Evolutionary conservation across 2,113 vertebrate genomes (phyloP), one percentile per base, ranked within the genome.

Genomic region (Calcarius ornatus): DNA sequence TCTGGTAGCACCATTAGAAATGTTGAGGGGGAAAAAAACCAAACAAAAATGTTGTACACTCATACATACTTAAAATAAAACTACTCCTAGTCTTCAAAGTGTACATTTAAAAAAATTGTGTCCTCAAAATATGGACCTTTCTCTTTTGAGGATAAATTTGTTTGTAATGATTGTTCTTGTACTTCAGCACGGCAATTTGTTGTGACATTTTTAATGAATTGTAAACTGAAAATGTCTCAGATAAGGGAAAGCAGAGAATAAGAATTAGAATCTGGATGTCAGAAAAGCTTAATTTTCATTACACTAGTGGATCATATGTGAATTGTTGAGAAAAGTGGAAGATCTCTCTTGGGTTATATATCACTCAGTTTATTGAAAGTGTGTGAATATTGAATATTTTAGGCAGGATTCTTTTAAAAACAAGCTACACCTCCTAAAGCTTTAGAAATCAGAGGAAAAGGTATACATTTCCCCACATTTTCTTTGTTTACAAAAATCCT

Each of bases 121-220:
- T 25, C 65, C 38, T 92, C 24, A 40, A 71, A 94, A 95, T 61
- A n/a, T 7, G 10, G 50, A 53, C 48, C 15, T 66, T 40, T 50
- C 10, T 70, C 27, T 89, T 93, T 77, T 57, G 50, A 89, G 50
- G 40, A 69, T 22, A 79, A 90, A 89, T 91, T 88, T 48, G 2
- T 27, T 96, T 91, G 94, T 90, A 94, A 92, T 91, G 57, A 28
- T 80, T 91, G 24, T 91, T 88, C 75, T 83, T 81, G 40, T 27
- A 76, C 86, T 78, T 65, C 54, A 94, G 14, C 57, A 31, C 7
- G 76, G 30, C 11, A 78, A 57, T 69, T 80, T 87, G 18, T 92
- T 85, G 8, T 72, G 68, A 75, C 4, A 28, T 64, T 89, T 63
- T 10, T 57, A 88, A 35, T 73, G 28, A 50, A 31, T 59, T 69